Percentiles rank a stretch among this genome's conserved stretches.
These are phyloP conservation scores for Aphis gossypii DNA, from an alignment of 1,140 invertebrate genomes.

Conservation along the genomic window DNA sequence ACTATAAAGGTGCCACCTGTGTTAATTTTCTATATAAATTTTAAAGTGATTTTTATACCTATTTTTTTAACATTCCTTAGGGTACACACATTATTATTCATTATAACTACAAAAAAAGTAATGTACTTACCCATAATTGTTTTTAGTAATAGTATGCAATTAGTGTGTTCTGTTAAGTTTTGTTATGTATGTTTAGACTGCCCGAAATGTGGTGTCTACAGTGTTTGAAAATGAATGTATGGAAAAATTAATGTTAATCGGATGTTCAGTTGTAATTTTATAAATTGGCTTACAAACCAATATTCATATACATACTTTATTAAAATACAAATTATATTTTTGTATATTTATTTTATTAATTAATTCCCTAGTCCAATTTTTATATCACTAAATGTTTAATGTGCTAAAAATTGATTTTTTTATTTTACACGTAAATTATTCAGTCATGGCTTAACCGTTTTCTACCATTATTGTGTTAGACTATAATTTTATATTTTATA, in stretches of 20 bases:
- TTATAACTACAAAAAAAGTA: neutral
- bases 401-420: neutral
- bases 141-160: neutral
- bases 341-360: neutral
- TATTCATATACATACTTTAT: neutral
- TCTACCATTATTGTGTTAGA: neutral
- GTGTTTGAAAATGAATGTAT: neutral
- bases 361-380: slow-evolving; percentile 12
- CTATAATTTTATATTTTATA: slow-evolving; percentile 14
- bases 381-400: neutral
- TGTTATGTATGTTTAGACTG: slow-evolving; percentile 22
- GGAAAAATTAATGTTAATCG: neutral
- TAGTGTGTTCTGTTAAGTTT: slow-evolving; percentile 28
- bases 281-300: neutral
- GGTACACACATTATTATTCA: neutral
- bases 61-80: slow-evolving; percentile 27
- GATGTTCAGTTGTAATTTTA: slow-evolving; percentile 21
- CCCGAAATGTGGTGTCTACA: neutral
- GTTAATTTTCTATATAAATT: neutral
- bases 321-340: slow-evolving; percentile 32
- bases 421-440: neutral
- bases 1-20: neutral
- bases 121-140: neutral
- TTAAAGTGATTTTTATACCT: neutral
- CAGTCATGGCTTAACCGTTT: neutral